Evolutionary conservation across 2,113 vertebrate genomes (phyloP).

Genomic region (Oncorhynchus gorbuscha): DNA sequence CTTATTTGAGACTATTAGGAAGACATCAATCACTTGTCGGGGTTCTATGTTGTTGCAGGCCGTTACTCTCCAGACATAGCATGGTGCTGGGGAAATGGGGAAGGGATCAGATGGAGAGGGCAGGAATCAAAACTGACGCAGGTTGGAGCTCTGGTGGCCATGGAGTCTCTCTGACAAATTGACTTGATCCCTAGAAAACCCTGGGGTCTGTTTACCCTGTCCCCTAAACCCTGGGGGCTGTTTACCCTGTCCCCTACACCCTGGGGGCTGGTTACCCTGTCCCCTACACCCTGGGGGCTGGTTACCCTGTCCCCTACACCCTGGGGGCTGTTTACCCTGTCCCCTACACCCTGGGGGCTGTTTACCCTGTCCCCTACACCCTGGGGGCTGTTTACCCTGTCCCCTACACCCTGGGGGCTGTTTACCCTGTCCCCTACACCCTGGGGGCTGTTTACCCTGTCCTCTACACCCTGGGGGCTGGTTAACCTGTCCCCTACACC

Average conservation of each 20-base stretch:
- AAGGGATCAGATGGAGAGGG: slow-evolving; percentile 58
- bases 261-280: no score
- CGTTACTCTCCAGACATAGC: slow-evolving; percentile 46
- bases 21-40: slow-evolving; percentile 79
- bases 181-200: slow-evolving; percentile 18
- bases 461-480: no score
- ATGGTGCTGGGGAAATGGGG: slow-evolving; percentile 2
- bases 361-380: not conserved
- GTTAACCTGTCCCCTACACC: no score
- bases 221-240: not conserved
- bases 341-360: no score
- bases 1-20: slow-evolving; percentile 78
- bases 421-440: no score
- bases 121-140: slow-evolving; percentile 70
- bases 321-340: not conserved
- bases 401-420: no score
- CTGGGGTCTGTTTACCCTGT: not conserved
- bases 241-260: no score
- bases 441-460: no score
- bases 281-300: not conserved
- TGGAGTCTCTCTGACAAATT: slow-evolving; percentile 49
- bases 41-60: slow-evolving; percentile 48
- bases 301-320: not conserved
- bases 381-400: not conserved
- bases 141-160: slow-evolving; percentile 56